phyloP scores from a whole-genome alignment of 2,113 vertebrate species.

The Rattus rattus region DNA sequence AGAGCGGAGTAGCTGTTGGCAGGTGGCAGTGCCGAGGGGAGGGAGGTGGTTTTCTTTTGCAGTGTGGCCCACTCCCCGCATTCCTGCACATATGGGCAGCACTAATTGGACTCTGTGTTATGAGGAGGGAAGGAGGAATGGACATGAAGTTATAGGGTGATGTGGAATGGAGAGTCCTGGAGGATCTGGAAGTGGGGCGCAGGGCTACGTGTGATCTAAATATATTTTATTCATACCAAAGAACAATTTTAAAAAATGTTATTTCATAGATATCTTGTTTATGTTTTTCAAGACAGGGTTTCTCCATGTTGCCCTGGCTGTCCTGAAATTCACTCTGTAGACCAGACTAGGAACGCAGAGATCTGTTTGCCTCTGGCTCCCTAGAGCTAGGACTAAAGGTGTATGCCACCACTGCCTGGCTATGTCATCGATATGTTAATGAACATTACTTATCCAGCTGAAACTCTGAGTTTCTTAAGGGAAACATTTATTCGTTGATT shows the following conservation, averaged over 20 bases:
- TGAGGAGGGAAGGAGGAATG: neutral
- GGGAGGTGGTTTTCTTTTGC: too few species aligned
- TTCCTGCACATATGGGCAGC: neutral
- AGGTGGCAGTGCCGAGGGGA: neutral
- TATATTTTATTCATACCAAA: neutral
- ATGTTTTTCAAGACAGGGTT: neutral
- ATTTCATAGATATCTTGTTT: neutral
- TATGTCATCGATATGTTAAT: neutral
- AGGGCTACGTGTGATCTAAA: neutral
- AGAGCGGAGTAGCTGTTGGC: neutral
- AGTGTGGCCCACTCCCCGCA: too few species aligned
- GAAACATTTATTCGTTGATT: neutral
- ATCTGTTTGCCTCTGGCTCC: neutral
- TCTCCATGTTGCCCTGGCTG: neutral
- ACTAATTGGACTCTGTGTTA: neutral
- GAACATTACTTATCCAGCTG: neutral
- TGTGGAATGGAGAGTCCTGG: neutral
- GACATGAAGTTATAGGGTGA: neutral
- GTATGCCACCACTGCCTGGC: neutral
- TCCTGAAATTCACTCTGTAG: neutral
- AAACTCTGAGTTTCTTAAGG: neutral
- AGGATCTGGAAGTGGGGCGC: neutral
- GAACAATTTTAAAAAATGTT: neutral
- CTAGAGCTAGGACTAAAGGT: neutral
- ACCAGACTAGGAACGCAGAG: neutral